Evolutionary conservation across 2,113 vertebrate genomes (phyloP).

Genomic region (Narcine bancroftii): DNA sequence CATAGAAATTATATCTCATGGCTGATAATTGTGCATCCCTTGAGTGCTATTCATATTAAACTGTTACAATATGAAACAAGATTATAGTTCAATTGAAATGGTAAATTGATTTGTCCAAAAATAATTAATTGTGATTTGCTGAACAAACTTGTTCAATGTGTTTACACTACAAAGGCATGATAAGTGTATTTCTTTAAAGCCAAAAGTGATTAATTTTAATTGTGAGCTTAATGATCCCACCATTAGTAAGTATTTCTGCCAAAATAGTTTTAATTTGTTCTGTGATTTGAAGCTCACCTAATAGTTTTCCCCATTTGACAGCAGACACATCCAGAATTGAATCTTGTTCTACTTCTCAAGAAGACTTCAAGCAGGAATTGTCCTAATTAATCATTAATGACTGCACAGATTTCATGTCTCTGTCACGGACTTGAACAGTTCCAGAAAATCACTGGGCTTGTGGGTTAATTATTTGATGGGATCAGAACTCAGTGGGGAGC

Average conservation of each 20-base stretch:
- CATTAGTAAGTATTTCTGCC: no score
- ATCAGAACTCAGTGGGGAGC: not conserved
- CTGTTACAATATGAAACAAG: not conserved
- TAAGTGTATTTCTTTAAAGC: not conserved
- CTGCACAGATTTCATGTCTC: not conserved
- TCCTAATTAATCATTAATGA: not conserved
- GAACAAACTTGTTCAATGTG: not conserved
- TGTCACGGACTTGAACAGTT: not conserved
- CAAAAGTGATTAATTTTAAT: not conserved
- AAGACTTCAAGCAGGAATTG: not conserved
- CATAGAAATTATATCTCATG: not conserved
- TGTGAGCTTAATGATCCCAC: not conserved
- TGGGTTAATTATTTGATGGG: not conserved
- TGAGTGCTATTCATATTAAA: not conserved
- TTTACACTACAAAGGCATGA: not conserved
- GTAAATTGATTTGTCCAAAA: no score
- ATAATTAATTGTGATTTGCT: not conserved
- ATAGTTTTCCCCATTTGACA: not conserved
- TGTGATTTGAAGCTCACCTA: not conserved
- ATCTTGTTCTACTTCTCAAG: not conserved
- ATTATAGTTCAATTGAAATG: not conserved
- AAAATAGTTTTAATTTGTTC: not conserved
- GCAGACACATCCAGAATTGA: not conserved
- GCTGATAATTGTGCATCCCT: not conserved
- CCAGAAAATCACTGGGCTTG: not conserved